Evolutionary conservation across 2,797 vertebrate genomes (phyloP), one percentile per base, ranked within the genome.

Genomic region (Macropus fuliginosus): DNA sequence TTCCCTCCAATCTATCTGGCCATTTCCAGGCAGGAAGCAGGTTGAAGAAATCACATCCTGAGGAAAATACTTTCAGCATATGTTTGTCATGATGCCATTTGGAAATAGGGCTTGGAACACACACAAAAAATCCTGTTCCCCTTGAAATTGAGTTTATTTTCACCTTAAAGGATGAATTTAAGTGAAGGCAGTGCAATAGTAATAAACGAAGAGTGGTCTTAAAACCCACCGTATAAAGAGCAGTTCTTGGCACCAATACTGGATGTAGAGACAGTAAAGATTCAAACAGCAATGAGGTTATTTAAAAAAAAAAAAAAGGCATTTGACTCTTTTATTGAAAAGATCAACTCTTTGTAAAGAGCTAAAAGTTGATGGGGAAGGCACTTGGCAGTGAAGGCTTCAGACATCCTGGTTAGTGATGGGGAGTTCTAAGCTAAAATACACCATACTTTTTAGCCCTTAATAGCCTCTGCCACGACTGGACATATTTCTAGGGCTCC

Each of bases 151-250:
- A 87, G 40, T 87, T 87, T 46, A 50, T 87, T 87, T 87, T 87
- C 74, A 87, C 50, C 74, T 87, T 87, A 87, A 27, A 87, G 74
- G 74, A 87, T 87, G 74, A 46, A 87, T 87, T 87, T 87, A 87
- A 50, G 9, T 87, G 40, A 87, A 40, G 40, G 74, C 40, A 87
- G 74, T 46, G 74, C 74, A 87, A 87, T 46, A 40, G 24, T 87
- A 50, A 87, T 27, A 87, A 40, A 50, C 74, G 12, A 87, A 87
- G n/a, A 87, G 40, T 87, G 74, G 74, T 87, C 74, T 46, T 50
- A 87, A 81, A 87, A 46, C 24, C 40, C 40, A 87, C 24, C 50
- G 40, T 87, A 87, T 50, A 87, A 87, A 28, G 74, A 87, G 74
- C 74, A 87, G 74, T 50, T 87, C 74, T 87, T 87, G 21, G 74